phyloP scores from a whole-genome alignment of 2,113 vertebrate species.

The Cacatua alba region DNA sequence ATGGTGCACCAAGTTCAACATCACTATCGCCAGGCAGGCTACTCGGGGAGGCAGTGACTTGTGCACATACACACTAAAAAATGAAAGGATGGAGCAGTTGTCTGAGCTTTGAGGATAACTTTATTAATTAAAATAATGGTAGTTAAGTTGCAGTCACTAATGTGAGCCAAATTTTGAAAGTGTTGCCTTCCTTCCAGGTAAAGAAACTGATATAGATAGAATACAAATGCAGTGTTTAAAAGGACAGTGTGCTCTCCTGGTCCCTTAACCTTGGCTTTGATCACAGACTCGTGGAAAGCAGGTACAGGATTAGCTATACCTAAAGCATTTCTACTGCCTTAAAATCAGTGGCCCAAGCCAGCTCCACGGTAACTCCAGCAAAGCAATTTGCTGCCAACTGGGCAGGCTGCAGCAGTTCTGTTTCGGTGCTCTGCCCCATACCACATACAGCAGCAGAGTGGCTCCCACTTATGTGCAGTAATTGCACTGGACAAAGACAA shows the following conservation, averaged over 20 bases:
- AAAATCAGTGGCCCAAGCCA: not conserved
- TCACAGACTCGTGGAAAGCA: not conserved
- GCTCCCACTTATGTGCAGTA: fast-evolving
- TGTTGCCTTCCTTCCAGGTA: not conserved
- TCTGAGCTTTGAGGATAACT: not conserved
- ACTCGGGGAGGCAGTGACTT: not conserved
- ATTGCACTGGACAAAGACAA: not conserved
- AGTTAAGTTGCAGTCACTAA: not conserved
- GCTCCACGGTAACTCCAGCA: not conserved
- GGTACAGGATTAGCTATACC: not conserved
- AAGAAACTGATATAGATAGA: not conserved
- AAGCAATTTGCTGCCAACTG: not conserved
- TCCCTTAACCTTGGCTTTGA: not conserved
- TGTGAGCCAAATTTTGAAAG: not conserved
- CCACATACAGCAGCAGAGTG: not conserved
- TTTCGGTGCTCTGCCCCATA: not conserved
- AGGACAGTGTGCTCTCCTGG: not conserved
- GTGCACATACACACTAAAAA: not conserved
- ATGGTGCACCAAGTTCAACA: not conserved
- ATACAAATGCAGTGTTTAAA: not conserved
- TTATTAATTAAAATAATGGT: not conserved
- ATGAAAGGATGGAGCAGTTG: not conserved
- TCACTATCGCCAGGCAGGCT: not conserved
- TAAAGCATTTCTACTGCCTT: not conserved
- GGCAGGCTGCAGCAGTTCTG: not conserved